A percentile compares a stretch with the other conserved stretches of the same genome.
phyloP scores from a whole-genome alignment of 1,140 invertebrate genomes.

The Phenacoccus solenopsis region DNA sequence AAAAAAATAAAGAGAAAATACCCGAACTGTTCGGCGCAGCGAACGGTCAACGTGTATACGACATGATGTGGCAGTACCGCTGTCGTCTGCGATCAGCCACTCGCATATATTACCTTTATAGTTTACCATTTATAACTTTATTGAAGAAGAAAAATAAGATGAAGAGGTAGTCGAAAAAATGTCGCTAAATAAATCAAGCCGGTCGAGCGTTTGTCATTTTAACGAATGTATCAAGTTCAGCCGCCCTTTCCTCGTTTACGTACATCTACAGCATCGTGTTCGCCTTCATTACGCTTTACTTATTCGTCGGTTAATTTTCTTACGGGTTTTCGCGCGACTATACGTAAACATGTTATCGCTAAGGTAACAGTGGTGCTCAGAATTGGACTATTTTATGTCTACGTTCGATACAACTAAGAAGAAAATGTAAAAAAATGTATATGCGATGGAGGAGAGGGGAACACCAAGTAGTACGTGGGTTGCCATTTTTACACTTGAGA shows the following conservation, averaged over 20 bases:
- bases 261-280: too few species aligned
- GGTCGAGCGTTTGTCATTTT: slow-evolving; percentile 3
- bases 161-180: slow-evolving; percentile 14
- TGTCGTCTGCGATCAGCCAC: slow-evolving; percentile 14
- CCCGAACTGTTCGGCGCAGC: neutral
- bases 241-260: neutral
- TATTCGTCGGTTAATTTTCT: neutral
- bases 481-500: too few species aligned
- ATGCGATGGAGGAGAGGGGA: too few species aligned
- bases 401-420: too few species aligned
- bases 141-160: neutral
- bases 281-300: neutral
- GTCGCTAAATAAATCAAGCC: slow-evolving; percentile 14
- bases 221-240: neutral
- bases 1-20: neutral
- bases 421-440: too few species aligned
- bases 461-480: too few species aligned
- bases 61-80: slow-evolving; percentile 10
- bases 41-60: slow-evolving; percentile 11
- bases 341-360: too few species aligned
- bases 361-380: too few species aligned
- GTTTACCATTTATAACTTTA: slow-evolving; percentile 16
- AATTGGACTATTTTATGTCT: too few species aligned
- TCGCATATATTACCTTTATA: slow-evolving; percentile 16
- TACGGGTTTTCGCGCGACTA: neutral